Conservation (phyloP, 1,140 invertebrate genomes). For the Ooceraea biroi region DNA sequence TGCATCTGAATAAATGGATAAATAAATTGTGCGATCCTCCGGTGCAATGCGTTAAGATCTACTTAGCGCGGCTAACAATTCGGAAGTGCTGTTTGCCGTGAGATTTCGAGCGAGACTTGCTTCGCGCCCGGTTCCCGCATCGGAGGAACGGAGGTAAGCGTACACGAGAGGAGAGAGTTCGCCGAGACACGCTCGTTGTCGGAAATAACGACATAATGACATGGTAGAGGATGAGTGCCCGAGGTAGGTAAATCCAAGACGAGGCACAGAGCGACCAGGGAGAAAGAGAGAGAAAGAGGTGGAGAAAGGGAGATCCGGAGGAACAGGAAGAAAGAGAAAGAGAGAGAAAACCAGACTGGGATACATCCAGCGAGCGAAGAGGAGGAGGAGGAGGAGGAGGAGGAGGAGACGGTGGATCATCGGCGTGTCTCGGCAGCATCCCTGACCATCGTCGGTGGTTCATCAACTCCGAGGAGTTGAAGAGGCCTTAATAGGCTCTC, state of each 20-base stretch:
- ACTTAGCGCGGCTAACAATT: constrained; percentile 61
- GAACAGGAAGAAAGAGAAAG: too few species aligned
- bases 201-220: constrained; percentile 86
- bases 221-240: constrained; percentile 83
- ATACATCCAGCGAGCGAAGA: constrained; percentile 18
- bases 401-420: constrained; percentile 14
- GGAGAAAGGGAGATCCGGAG: constrained; percentile 35
- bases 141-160: constrained; percentile 60
- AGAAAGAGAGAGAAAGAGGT: constrained; percentile 34
- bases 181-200: constrained; percentile 85
- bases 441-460: constrained; percentile 73
- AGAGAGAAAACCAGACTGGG: constrained; percentile 56
- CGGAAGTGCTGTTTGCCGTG: constrained; percentile 67
- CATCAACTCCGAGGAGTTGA: constrained; percentile 73
- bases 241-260: constrained; percentile 80
- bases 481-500: constrained; percentile 72
- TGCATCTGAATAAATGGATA: constrained; percentile 4
- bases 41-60: constrained; percentile 20
- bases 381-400: constrained; percentile 36
- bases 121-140: constrained; percentile 68
- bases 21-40: constrained; percentile 14
- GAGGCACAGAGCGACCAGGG: constrained; percentile 49
- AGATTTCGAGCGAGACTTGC: constrained; percentile 71
- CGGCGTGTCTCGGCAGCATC: constrained; percentile 70
- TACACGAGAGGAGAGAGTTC: constrained; percentile 75